phyloP scores from a whole-genome alignment of 2,888 invertebrate species.

The Caenorhabditis sp. region DNA sequence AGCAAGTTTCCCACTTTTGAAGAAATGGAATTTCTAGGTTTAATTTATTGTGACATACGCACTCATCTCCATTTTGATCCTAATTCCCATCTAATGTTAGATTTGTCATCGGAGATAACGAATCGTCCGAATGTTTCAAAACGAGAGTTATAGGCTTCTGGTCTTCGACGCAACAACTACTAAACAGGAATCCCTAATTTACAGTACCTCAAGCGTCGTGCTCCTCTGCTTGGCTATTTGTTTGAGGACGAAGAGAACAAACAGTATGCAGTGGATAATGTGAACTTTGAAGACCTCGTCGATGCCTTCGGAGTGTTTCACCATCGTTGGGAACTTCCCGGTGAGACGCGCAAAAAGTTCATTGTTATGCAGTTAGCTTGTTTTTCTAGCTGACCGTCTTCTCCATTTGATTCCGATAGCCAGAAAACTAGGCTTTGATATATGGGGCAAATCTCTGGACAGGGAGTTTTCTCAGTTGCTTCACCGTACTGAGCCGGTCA shows the following conservation, averaged over 20 bases:
- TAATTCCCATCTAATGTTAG: too few relatives aligned
- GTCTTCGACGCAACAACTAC: too few relatives aligned
- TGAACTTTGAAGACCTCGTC: slow-evolving; percentile 32
- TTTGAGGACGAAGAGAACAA: slow-evolving; percentile 49
- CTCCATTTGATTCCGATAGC: slow-evolving; percentile 42
- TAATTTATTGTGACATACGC: slow-evolving; percentile 1
- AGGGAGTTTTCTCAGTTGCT: slow-evolving; percentile 40
- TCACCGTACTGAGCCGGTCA: slow-evolving; percentile 14
- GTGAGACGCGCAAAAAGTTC: neutral
- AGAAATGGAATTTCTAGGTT: neutral
- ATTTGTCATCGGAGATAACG: too few relatives aligned
- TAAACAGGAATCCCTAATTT: too few relatives aligned
- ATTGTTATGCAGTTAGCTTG: too few relatives aligned
- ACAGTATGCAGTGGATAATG: slow-evolving; percentile 2
- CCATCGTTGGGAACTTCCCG: slow-evolving; percentile 31
- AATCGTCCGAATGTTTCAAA: neutral
- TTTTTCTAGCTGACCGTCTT: slow-evolving; percentile 33
- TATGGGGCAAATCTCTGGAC: slow-evolving; percentile 36
- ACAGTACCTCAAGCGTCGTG: slow-evolving; percentile 51
- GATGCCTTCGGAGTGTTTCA: slow-evolving; percentile 40
- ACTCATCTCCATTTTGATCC: neutral
- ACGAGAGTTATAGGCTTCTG: neutral
- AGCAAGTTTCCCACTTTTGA: neutral
- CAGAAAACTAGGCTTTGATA: slow-evolving; percentile 43
- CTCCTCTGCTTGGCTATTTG: slow-evolving; percentile 38